These are phyloP conservation scores for Sinella curviseta DNA, from an alignment of 1,140 invertebrate genomes.

Conservation along the genomic window DNA sequence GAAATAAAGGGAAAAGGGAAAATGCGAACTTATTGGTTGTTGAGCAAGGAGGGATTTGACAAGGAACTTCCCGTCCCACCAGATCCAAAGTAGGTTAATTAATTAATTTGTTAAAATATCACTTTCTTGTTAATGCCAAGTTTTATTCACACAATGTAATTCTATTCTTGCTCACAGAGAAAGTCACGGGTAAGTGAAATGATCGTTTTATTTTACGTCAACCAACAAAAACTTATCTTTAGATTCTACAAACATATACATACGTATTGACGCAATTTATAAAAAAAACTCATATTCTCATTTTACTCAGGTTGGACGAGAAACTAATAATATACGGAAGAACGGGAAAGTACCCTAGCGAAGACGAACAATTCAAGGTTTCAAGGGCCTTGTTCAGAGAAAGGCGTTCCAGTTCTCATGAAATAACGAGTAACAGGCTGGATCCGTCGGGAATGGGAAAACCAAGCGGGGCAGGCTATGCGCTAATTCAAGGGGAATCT, in stretches of 20 bases:
- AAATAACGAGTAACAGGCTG: not conserved
- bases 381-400: conserved; percentile 6
- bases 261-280: not conserved
- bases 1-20: conserved; percentile 87
- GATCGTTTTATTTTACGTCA: not conserved
- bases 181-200: not conserved
- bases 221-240: too few relatives aligned
- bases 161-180: not conserved
- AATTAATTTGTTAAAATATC: not conserved
- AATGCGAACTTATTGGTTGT: conserved; percentile 87
- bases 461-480: not conserved
- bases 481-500: conserved; percentile 11
- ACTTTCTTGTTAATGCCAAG: not conserved
- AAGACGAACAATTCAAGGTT: not conserved
- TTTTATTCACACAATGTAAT: not conserved
- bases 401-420: conserved; percentile 18
- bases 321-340: conserved; percentile 41
- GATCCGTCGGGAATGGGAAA: not conserved
- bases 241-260: too few relatives aligned
- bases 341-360: conserved; percentile 36
- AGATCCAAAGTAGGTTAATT: conserved; percentile 65
- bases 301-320: conserved; percentile 43
- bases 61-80: conserved; percentile 78
- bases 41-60: conserved; percentile 83
- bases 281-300: not conserved